Percentiles rank a stretch among this genome's conserved stretches.
phyloP scores from a whole-genome alignment of 2,113 vertebrate genomes.

The Ancistrus triradiatus region DNA sequence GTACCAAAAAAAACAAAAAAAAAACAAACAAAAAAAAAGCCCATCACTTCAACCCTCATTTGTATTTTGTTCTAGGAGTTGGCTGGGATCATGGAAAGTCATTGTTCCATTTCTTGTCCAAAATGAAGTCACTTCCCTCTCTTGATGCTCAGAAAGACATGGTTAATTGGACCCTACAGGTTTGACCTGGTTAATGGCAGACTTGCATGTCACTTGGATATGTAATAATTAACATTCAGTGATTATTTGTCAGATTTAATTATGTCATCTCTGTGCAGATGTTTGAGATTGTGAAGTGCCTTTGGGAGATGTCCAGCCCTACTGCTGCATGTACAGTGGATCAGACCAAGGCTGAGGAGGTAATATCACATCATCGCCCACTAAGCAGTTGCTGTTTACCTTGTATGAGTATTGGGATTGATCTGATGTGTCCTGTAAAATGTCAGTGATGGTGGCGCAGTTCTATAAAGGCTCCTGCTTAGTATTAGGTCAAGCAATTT shows the following conservation, averaged over 20 bases:
- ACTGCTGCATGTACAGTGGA: conserved; percentile 71
- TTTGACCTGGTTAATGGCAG: conserved; percentile 46
- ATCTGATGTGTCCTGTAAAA: no score
- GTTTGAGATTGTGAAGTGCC: conserved; percentile 89
- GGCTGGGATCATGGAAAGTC: conserved; percentile 67
- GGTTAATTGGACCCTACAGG: conserved; percentile 88
- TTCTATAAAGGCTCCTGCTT: no score
- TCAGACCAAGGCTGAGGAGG: conserved; percentile 80
- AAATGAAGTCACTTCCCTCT: conserved; percentile 80
- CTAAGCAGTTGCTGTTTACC: no score
- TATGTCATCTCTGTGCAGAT: conserved; percentile 65
- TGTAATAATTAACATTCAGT: neutral
- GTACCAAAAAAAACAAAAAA: no score
- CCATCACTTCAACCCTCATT: neutral
- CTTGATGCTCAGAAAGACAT: conserved; percentile 92
- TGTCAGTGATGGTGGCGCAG: neutral
- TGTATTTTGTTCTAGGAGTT: conserved; percentile 42
- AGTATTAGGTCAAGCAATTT: no score
- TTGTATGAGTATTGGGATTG: conserved; percentile 7
- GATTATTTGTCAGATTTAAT: neutral
- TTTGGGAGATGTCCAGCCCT: conserved; percentile 87
- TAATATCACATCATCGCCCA: no score
- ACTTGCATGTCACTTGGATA: neutral
- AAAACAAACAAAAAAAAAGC: no score
- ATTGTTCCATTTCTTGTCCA: conserved; percentile 81